These are phyloP conservation scores for Acrossocheilus wenchowensis DNA, from an alignment of 2,797 vertebrate genomes.

Conservation along the genomic window DNA sequence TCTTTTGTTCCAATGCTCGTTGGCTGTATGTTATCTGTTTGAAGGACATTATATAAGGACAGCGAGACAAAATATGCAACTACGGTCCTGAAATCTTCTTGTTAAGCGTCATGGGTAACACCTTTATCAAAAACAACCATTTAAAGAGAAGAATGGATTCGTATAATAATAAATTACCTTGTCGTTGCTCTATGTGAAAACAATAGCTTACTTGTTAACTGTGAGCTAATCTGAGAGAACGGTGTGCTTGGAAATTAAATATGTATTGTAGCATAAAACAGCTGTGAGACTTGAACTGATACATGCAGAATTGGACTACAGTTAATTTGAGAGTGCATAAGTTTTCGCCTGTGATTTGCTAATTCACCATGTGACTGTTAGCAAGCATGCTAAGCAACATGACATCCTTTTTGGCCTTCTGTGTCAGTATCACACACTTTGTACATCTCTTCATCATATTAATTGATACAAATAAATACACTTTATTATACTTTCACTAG, in stretches of 20 bases:
- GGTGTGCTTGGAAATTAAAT: background rate
- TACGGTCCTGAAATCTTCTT: background rate
- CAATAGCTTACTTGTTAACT: background rate
- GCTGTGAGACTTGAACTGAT: background rate
- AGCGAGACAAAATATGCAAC: background rate
- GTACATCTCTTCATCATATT: background rate
- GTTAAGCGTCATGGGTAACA: background rate
- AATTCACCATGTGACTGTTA: background rate
- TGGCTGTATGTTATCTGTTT: background rate
- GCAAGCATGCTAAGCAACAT: no score
- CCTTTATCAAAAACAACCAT: background rate
- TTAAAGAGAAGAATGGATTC: conserved; percentile 1
- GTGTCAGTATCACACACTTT: background rate
- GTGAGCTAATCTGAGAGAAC: background rate
- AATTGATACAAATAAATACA: background rate
- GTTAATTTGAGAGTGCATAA: background rate
- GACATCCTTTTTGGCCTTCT: background rate
- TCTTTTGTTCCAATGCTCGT: conserved; percentile 1
- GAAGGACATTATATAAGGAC: background rate
- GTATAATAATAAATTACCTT: background rate
- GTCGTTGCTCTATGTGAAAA: background rate
- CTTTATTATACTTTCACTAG: background rate
- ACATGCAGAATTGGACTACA: background rate
- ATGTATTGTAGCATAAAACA: background rate
- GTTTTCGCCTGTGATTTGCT: background rate